phyloP scores from a whole-genome alignment of 1,140 invertebrate genomes.

The Cotesia glomerata region DNA sequence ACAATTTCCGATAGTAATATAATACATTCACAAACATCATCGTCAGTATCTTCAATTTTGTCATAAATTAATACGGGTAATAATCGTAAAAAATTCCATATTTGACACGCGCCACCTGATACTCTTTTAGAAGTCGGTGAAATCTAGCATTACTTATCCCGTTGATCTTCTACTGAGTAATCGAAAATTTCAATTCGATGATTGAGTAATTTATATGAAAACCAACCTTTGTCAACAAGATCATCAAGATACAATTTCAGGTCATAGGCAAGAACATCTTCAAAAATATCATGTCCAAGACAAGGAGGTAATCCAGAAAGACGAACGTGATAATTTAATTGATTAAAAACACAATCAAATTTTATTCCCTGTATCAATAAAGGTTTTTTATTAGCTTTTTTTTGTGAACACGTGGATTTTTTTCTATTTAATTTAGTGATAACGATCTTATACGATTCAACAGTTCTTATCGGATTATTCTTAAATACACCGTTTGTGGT shows the following conservation, averaged over 20 bases:
- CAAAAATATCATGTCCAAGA: slow-evolving; percentile 27
- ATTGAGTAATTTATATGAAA: slow-evolving; percentile 14
- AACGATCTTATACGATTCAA: slow-evolving; percentile 33
- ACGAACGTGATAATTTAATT: slow-evolving; percentile 27
- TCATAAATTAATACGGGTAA: slow-evolving; percentile 28
- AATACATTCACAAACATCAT: slow-evolving; percentile 25
- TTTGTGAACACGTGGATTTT: neutral
- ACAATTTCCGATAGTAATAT: slow-evolving; percentile 31
- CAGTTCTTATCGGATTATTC: slow-evolving; percentile 31
- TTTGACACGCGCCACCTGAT: slow-evolving; percentile 30
- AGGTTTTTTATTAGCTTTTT: neutral
- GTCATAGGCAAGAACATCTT: slow-evolving; percentile 14
- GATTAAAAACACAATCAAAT: slow-evolving; percentile 26
- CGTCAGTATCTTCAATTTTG: slow-evolving; percentile 24
- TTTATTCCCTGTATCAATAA: slow-evolving; percentile 2
- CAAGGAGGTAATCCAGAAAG: slow-evolving; percentile 27
- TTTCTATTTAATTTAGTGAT: slow-evolving; percentile 25
- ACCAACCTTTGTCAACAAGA: slow-evolving; percentile 23
- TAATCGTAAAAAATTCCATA: slow-evolving; percentile 32
- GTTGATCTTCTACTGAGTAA: slow-evolving; percentile 16
- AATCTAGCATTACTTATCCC: slow-evolving; percentile 4
- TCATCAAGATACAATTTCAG: slow-evolving; percentile 20
- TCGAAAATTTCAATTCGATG: slow-evolving; percentile 8
- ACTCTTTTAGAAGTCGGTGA: slow-evolving; percentile 20
- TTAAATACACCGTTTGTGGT: slow-evolving; percentile 13